Evolutionary conservation across 2,888 invertebrate genomes (phyloP), one percentile per base, ranked within the genome.

Genomic region (Drepanosiphum platanoidis): DNA sequence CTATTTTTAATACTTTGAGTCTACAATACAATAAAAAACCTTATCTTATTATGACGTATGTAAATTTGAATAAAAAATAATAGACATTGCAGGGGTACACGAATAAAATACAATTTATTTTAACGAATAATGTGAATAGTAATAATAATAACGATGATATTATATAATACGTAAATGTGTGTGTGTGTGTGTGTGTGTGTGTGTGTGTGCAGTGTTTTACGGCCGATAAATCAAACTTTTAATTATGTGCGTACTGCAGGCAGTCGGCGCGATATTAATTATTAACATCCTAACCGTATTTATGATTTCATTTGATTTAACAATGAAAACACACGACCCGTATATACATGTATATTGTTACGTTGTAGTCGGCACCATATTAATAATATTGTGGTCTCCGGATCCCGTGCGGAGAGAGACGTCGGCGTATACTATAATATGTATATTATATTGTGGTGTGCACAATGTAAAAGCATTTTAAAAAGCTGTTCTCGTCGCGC

Each of bases 221-320:
- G 27, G 22, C 46, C 30, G 9, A 80, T 70, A 80, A 36, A 81
- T 81, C 30, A 71, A 58, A 30, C 1, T 36, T 58, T 70, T 81
- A 71, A 81, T 39, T 3, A 74, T 27, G n/a, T n/a, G 66, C 3
- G 15, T 34, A 34, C 15, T 27, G 0, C 13, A 58, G 58, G 52
- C 46, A 46, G 46, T 15, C 30, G 39, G 30, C 8, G 30, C 32
- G 13, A 42, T 64, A 78, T 64, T 42, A 78, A 46, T 80, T 68
- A 68, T 70, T 32, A 42, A 36, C 18, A 34, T 70, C 68, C 11
- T 34, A 70, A 52, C 11, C 18, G 30, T 64, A 36, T 68, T 52
- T 80, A 34, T 52, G 46, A 36, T 70, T 27, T 27, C 0, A 8
- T 42, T 22, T 42, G 32, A 30, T 30, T n/a, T 42, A 36, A 52